Conservation (phyloP, 2,888 invertebrate genomes). For the Plagiodera versicolora region DNA sequence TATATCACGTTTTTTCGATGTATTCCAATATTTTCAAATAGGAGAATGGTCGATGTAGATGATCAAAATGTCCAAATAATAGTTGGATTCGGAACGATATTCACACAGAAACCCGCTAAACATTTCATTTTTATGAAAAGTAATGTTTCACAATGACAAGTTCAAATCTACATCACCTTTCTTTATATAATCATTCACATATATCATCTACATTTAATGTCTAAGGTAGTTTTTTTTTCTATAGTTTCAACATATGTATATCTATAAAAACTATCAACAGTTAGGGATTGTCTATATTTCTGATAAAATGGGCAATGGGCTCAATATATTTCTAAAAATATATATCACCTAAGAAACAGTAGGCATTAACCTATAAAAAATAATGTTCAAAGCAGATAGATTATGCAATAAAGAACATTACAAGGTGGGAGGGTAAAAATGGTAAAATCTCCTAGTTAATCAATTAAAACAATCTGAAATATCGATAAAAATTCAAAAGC, state of each 20-base stretch:
- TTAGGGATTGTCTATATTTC: conserved; percentile 28
- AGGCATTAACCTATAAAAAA: not conserved
- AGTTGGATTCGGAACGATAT: too few relatives aligned
- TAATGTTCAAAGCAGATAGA: not conserved
- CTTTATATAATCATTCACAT: too few relatives aligned
- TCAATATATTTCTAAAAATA: conserved; percentile 32
- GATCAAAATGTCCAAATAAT: too few relatives aligned
- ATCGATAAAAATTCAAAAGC: conserved; percentile 15
- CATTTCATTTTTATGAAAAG: too few relatives aligned
- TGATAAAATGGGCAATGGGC: conserved; percentile 34
- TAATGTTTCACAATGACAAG: too few relatives aligned
- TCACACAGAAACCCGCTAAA: too few relatives aligned
- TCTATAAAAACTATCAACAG: conserved; percentile 2
- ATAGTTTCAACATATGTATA: not conserved
- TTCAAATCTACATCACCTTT: too few relatives aligned
- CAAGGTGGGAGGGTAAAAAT: not conserved
- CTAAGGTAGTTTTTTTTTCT: too few relatives aligned
- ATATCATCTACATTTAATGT: too few relatives aligned
- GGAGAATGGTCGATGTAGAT: too few relatives aligned
- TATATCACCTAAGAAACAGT: conserved; percentile 14
- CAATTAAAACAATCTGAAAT: conserved; percentile 5
- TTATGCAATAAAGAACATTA: conserved; percentile 1
- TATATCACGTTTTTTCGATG: too few relatives aligned
- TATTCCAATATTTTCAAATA: too few relatives aligned
- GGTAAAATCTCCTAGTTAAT: not conserved